Conservation (phyloP, 2,888 invertebrate genomes). For the Parthenolecanium corni region DNA sequence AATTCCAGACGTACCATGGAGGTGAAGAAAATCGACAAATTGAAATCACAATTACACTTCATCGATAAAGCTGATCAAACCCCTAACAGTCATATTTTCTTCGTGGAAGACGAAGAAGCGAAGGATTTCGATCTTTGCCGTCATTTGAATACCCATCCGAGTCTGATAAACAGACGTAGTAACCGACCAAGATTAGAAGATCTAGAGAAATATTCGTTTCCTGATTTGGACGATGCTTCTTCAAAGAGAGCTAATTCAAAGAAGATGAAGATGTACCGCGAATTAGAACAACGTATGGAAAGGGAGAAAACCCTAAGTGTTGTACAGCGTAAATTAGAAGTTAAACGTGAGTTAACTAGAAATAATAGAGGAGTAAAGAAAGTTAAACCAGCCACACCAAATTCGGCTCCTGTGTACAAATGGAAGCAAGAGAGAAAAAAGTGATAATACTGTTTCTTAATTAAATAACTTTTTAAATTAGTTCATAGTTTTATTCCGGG, state of each 20-base stretch:
- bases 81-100: constrained; percentile 67
- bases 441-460: too few species aligned
- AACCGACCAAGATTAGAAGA: constrained; percentile 55
- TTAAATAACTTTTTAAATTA: too few species aligned
- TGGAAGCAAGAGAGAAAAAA: constrained; percentile 74
- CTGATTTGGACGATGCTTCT: constrained; percentile 47
- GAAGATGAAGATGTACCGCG: constrained; percentile 55
- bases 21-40: constrained; percentile 58
- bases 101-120: constrained; percentile 55
- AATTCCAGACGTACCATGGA: constrained; percentile 75
- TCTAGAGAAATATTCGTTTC: constrained; percentile 46
- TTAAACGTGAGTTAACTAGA: constrained; percentile 55
- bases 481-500: too few species aligned
- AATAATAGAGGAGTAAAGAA: constrained; percentile 51
- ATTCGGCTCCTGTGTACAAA: constrained; percentile 59
- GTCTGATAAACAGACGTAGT: constrained; percentile 53
- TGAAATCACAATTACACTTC: constrained; percentile 70
- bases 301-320: constrained; percentile 63
- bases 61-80: constrained; percentile 58
- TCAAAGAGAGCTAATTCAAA: constrained; percentile 35
- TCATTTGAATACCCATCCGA: constrained; percentile 62
- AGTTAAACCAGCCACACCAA: constrained; percentile 51
- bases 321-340: constrained; percentile 65
- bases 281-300: constrained; percentile 61
- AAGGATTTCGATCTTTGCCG: constrained; percentile 56